Percentiles rank a stretch among this genome's conserved stretches.
These are phyloP conservation scores for Ptychodera flava DNA, from an alignment of 35 echinoderm and acorn worm genomes.

Conservation along the genomic window DNA sequence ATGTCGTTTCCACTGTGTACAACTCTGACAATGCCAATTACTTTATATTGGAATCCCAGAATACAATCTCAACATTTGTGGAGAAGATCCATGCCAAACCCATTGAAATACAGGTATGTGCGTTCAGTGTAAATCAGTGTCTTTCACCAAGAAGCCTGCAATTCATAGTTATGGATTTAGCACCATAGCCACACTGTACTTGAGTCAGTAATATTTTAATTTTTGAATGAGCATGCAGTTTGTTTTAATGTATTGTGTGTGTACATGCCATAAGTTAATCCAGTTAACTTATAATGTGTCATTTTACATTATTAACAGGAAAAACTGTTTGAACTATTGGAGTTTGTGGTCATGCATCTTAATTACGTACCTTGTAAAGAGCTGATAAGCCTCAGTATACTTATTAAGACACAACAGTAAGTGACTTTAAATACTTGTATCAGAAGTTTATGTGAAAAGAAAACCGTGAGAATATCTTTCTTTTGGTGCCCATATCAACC, in stretches of 20 bases:
- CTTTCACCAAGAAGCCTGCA: no score
- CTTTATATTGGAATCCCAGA: conserved; percentile 89
- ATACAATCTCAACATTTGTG: conserved; percentile 92
- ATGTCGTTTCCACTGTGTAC: conserved; percentile 81
- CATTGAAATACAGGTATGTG: conserved; percentile 23
- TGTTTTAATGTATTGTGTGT: no score
- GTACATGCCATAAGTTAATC: no score
- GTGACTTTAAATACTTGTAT: background rate
- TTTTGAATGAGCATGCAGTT: no score
- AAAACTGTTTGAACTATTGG: conserved; percentile 84
- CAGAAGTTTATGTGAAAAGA: no score
- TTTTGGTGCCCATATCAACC: no score
- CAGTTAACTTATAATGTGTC: no score
- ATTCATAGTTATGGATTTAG: no score
- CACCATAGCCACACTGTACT: no score
- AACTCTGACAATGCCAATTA: conserved; percentile 97
- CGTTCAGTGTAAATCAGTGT: background rate
- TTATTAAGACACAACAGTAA: conserved; percentile 86
- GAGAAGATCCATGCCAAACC: conserved; percentile 69
- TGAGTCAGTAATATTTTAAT: no score
- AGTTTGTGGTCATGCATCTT: conserved; percentile 94
- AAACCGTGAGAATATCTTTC: no score
- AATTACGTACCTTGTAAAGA: conserved; percentile 98
- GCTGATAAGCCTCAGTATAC: conserved; percentile 81
- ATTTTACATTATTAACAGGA: conserved; percentile 10